phyloP scores from a whole-genome alignment of 2,888 invertebrate species.

The Slavum lentiscoides region DNA sequence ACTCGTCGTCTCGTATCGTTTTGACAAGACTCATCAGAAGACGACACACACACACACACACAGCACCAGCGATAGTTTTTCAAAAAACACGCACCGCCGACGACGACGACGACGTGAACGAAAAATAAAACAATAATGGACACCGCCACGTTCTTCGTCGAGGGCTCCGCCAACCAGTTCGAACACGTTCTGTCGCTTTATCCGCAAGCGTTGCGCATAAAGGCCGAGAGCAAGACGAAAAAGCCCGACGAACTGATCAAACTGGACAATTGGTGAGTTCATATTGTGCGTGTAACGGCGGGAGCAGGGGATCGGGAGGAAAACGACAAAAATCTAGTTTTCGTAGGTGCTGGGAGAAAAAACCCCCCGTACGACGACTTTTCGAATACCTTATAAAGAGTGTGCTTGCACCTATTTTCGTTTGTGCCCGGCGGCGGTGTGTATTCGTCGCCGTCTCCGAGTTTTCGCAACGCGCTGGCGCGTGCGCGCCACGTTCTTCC shows the following conservation, averaged over 20 bases:
- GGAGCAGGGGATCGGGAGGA: too few species aligned
- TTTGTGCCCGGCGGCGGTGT: not conserved
- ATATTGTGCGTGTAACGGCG: not conserved
- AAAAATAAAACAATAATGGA: conserved; percentile 62
- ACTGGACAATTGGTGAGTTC: conserved; percentile 88
- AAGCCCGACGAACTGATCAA: conserved; percentile 93
- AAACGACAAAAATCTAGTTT: too few species aligned
- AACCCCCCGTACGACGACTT: too few species aligned
- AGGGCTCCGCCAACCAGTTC: conserved; percentile 81
- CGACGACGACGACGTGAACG: not conserved
- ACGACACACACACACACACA: not conserved
- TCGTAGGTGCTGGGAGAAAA: too few species aligned
- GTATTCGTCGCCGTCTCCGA: not conserved
- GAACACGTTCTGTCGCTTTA: conserved; percentile 87
- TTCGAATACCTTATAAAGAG: too few species aligned
- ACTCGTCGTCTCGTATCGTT: not conserved
- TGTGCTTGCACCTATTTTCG: not conserved
- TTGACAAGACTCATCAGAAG: too few species aligned
- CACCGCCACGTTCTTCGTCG: conserved; percentile 90
- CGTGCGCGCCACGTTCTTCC: not conserved
- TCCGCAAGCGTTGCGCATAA: conserved; percentile 86
- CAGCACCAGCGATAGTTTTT: not conserved
- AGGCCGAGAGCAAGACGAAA: conserved; percentile 87
- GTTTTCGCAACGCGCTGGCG: conserved; percentile 16
- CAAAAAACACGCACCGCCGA: not conserved